Evolutionary conservation across 2,888 invertebrate species (phyloP).

Genomic region (Timema podura): DNA sequence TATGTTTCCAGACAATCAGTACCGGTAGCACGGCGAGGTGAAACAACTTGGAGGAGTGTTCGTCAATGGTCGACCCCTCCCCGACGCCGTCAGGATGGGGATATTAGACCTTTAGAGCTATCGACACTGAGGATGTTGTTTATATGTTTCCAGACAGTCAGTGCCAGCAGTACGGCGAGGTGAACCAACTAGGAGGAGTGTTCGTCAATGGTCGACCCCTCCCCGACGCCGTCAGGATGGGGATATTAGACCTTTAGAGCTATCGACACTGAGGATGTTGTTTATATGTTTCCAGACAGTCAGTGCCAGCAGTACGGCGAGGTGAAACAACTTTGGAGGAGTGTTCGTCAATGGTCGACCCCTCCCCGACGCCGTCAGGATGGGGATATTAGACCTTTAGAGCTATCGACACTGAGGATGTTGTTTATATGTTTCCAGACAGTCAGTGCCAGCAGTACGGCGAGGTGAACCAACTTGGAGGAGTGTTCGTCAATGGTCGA

Average conservation of each 20-base stretch:
- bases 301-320: conserved; percentile 92
- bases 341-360: conserved; percentile 93
- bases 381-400: conserved; percentile 87
- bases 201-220: conserved; percentile 91
- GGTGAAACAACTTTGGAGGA: conserved; percentile 93
- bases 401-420: too few relatives aligned
- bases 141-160: conserved; percentile 60
- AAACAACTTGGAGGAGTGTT: conserved; percentile 95
- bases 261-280: too few relatives aligned
- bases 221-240: conserved; percentile 80
- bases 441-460: conserved; percentile 85
- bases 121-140: too few relatives aligned
- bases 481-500: conserved; percentile 90
- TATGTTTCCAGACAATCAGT: conserved; percentile 59
- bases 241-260: conserved; percentile 90
- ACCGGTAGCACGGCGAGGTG: conserved; percentile 94
- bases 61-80: conserved; percentile 88
- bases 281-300: conserved; percentile 54
- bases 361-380: conserved; percentile 80
- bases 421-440: too few relatives aligned
- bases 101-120: conserved; percentile 92
- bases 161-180: conserved; percentile 92
- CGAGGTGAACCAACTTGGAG: conserved; percentile 96
- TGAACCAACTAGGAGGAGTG: conserved; percentile 93
- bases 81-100: conserved; percentile 79